Base-by-base conservation (phyloP, 2,113 vertebrate genomes). In the Sapajus apella region DNA sequence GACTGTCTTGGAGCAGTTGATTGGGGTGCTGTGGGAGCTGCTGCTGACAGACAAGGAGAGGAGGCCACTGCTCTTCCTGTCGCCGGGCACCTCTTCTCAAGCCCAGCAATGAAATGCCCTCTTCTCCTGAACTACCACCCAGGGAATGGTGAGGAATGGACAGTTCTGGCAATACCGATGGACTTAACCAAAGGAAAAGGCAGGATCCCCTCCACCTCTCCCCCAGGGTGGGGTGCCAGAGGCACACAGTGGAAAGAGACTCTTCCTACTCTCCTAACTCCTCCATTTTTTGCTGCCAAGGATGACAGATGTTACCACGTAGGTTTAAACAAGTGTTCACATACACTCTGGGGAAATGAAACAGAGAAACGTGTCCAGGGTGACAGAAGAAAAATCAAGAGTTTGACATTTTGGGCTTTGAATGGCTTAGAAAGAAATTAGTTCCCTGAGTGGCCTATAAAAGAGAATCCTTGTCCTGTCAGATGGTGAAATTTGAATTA, bases 331-430 rank as follows among this genome's bases (percentile, higher is more conserved):
- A 47, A 45, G 7, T 70, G 75, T 17, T 90, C 72, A 72, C 25
- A 47, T 3, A 6, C 23, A 55, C 52, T 92, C 70, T n/a, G 18
- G 84, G 76, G 81, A 77, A 96, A 84, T 1, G 40, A 88, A 43
- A 56, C 12, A 10, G 47, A 2, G 21, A 87, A 40, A 73, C 8
- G 13, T 47, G 10, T 50, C 52, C 23, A 52, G 35, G 25, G 9
- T 23, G 32, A 50, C 14, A 88, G 47, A 32, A 92, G 32, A 87
- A 91, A 73, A 90, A 87, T 72, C 21, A 85, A 47, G 61, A 56
- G 77, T 97, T 95, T 95, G 79, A 83, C 68, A 75, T 91, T 82
- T 89, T 12, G 23, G 20, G 18, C 77, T 96, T 95, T 72, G 70
- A 87, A 43, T 80, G 61, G 37, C 76, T 93, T 86, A 89, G 79